These are phyloP conservation scores for Peromyscus maniculatus DNA, from an alignment of 2,113 vertebrate species.

Conservation along the genomic window DNA sequence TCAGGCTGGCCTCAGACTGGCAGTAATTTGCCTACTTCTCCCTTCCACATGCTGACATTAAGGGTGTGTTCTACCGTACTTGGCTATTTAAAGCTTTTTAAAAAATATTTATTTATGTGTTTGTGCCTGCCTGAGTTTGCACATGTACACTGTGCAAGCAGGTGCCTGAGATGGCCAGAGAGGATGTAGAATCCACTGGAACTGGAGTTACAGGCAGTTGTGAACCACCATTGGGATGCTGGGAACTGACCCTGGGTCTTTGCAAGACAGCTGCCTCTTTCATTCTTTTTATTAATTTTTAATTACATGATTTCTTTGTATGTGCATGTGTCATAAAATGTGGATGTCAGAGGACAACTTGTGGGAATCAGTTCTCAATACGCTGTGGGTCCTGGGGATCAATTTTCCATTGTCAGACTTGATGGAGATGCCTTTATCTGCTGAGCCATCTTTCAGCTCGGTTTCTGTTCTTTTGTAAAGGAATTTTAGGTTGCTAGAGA, in stretches of 20 bases:
- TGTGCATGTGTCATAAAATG: not conserved
- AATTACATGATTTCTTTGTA: not conserved
- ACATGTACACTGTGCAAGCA: not conserved
- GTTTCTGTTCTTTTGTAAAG: not conserved
- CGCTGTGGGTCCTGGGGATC: not conserved
- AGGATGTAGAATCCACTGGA: not conserved
- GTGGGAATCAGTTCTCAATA: not conserved
- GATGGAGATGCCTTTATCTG: not conserved
- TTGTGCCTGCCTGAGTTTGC: not conserved
- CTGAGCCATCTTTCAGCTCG: not conserved
- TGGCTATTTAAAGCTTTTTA: not conserved
- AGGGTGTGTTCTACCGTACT: not conserved
- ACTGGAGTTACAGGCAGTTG: not conserved
- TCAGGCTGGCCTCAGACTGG: not conserved
- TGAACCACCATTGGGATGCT: not conserved
- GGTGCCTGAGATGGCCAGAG: not conserved
- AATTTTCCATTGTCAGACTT: not conserved
- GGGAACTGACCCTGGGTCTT: not conserved
- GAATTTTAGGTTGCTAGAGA: not conserved
- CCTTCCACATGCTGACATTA: not conserved
- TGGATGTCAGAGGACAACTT: not conserved
- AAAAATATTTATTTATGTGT: not conserved
- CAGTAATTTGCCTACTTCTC: not conserved
- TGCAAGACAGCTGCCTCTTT: not conserved
- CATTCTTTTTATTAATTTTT: not conserved